phyloP scores from a whole-genome alignment of 2,113 vertebrate species.

The Irena cyanogastra region DNA sequence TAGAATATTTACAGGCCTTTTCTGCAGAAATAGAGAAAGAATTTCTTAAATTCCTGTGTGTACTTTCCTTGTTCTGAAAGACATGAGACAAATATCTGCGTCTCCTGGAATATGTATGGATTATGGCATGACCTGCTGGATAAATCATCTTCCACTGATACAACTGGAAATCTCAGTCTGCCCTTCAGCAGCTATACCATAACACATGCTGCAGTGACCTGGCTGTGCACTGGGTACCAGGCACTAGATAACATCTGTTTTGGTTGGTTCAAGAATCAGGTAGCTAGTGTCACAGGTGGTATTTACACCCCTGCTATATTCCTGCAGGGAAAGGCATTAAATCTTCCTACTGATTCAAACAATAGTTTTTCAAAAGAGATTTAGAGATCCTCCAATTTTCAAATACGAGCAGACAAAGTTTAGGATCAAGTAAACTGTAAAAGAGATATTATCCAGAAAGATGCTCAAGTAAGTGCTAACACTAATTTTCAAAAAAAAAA shows the following conservation, averaged over 20 bases:
- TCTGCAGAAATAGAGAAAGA: not conserved
- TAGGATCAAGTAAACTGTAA: not conserved
- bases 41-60: not conserved
- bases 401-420: not conserved
- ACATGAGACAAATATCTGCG: not conserved
- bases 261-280: rapidly evolving
- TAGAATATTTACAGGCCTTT: not conserved
- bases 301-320: not conserved
- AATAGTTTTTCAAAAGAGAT: not conserved
- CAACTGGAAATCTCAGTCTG: not conserved
- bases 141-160: not conserved
- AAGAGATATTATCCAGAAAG: not conserved
- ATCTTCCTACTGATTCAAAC: not conserved
- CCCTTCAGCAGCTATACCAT: not conserved
- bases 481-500: not conserved
- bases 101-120: not conserved
- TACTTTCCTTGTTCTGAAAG: not conserved
- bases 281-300: not conserved
- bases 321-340: not conserved
- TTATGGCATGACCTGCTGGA: not conserved
- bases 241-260: not conserved
- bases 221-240: not conserved
- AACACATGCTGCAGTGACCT: not conserved
- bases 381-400: not conserved
- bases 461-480: not conserved